Conservation (phyloP, 2,888 invertebrate species). For the Pseudococcus longispinus region DNA sequence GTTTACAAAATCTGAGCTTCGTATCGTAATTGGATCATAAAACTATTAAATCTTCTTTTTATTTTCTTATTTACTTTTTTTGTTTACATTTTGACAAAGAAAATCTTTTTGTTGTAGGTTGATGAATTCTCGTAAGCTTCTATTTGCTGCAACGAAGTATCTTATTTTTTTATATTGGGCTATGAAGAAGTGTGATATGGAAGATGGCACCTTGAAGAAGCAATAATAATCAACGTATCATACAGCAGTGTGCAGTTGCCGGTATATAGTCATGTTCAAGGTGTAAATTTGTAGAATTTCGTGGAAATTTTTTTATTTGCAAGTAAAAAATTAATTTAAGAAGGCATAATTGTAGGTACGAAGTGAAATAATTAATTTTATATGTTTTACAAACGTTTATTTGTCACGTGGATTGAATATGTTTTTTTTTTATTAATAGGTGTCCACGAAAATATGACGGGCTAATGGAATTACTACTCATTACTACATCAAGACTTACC, state of each 20-base stretch:
- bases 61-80: not conserved
- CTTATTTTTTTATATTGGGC: not conserved
- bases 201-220: not conserved
- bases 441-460: not conserved
- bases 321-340: not conserved
- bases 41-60: not conserved
- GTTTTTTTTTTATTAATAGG: not conserved
- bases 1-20: not conserved
- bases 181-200: not conserved
- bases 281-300: not conserved
- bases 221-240: not conserved
- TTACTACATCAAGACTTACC: not conserved
- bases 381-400: not conserved
- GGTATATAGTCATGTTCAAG: not conserved
- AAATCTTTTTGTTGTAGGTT: not conserved
- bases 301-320: not conserved
- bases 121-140: not conserved
- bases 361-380: not conserved
- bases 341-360: not conserved
- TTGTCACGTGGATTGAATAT: not conserved
- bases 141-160: not conserved
- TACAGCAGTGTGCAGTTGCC: not conserved
- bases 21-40: slow-evolving; percentile 6
- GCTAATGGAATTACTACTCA: not conserved
- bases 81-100: not conserved